phyloP scores from a whole-genome alignment of 1,140 invertebrate genomes.

The Monomorium pharaonis region DNA sequence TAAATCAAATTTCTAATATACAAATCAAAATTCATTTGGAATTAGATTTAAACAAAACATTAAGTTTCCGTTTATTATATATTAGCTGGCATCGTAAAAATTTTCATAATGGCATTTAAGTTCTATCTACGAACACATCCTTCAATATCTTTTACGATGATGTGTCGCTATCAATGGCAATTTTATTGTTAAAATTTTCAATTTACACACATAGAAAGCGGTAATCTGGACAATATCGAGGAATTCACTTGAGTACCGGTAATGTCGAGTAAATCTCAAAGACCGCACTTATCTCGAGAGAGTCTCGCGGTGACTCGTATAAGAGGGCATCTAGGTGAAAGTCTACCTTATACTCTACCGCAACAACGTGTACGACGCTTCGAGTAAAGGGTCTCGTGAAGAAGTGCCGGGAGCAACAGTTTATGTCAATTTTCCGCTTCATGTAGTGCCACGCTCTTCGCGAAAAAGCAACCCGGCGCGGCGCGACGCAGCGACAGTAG shows the following conservation, averaged over 20 bases:
- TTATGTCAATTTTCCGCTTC: slow-evolving; percentile 62
- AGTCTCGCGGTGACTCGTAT: slow-evolving; percentile 34
- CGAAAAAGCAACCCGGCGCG: slow-evolving; percentile 29
- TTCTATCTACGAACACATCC: not conserved
- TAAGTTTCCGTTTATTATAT: not conserved
- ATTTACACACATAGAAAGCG: not conserved
- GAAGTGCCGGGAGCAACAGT: slow-evolving; percentile 57
- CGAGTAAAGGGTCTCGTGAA: slow-evolving; percentile 42
- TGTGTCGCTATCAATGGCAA: not conserved
- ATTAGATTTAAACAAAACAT: not conserved
- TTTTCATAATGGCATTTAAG: not conserved
- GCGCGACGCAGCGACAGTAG: not conserved
- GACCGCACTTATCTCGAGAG: slow-evolving; percentile 45
- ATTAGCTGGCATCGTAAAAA: not conserved
- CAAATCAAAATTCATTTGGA: not conserved
- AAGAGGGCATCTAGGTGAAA: slow-evolving; percentile 31
- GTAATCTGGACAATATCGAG: slow-evolving; percentile 31
- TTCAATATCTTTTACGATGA: not conserved
- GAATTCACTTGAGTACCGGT: slow-evolving; percentile 29
- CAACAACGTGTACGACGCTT: slow-evolving; percentile 33
- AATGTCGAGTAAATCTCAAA: slow-evolving; percentile 54
- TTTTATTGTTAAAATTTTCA: not conserved
- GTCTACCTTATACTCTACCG: slow-evolving; percentile 37
- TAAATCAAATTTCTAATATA: not conserved
- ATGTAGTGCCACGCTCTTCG: slow-evolving; percentile 33